These are phyloP conservation scores for Ptiloglossa arizonensis DNA, from an alignment of 1,140 invertebrate species.

Conservation along the genomic window DNA sequence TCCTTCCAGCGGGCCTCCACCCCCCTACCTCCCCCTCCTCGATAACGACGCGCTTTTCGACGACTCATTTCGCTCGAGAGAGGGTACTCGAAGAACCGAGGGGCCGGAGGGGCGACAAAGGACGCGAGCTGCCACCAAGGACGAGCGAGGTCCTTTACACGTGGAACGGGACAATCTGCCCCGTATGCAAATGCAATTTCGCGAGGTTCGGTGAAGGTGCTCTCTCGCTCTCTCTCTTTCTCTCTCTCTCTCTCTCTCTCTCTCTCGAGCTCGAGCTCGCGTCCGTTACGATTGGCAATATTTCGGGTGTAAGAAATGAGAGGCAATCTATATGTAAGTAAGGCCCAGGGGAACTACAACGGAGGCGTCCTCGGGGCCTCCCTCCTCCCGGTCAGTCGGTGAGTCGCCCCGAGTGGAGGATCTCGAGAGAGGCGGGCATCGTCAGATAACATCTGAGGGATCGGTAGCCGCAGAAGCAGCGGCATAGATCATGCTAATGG, in stretches of 20 bases:
- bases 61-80: constrained; percentile 30
- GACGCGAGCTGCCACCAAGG: constrained; percentile 52
- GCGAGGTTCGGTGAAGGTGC: too few relatives aligned
- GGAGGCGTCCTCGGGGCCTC: constrained; percentile 8
- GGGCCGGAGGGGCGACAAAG: constrained; percentile 26
- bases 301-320: constrained; percentile 69
- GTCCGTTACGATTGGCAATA: constrained; percentile 69
- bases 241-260: too few relatives aligned
- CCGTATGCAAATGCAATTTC: constrained; percentile 74
- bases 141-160: constrained; percentile 56
- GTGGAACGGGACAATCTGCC: constrained; percentile 65
- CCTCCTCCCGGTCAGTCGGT: not conserved
- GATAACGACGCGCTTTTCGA: constrained; percentile 57
- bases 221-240: too few relatives aligned
- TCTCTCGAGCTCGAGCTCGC: not conserved
- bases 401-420: too few relatives aligned
- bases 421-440: not conserved
- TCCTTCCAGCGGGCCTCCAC: not conserved
- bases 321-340: constrained; percentile 75
- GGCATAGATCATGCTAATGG: constrained; percentile 75
- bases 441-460: constrained; percentile 62
- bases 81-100: not conserved
- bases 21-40: not conserved
- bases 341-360: constrained; percentile 52
- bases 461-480: constrained; percentile 71